Conservation (phyloP, 2,797 vertebrate species). For the Natrix natrix region DNA sequence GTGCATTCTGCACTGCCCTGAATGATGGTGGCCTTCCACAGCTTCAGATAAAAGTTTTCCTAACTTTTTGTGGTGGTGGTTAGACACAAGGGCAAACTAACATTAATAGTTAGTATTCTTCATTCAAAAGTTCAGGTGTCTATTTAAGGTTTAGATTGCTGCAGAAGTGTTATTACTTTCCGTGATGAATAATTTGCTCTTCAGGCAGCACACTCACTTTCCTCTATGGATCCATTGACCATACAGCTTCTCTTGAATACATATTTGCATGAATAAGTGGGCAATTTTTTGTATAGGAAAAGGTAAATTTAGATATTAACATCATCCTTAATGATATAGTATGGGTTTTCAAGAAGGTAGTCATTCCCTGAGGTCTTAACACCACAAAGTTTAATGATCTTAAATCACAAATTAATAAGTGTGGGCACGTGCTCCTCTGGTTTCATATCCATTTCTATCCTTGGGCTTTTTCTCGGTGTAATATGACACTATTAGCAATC, state of each 20-base stretch:
- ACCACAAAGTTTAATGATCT: neutral
- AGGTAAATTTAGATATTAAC: neutral
- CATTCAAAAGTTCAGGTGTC: neutral
- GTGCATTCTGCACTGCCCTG: neutral
- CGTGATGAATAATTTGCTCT: neutral
- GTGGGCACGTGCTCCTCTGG: neutral
- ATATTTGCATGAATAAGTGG: neutral
- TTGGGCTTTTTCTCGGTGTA: neutral
- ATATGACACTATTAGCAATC: neutral
- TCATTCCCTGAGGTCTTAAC: neutral
- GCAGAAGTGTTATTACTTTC: neutral
- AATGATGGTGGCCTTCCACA: neutral
- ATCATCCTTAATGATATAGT: neutral
- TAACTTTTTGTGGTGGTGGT: neutral
- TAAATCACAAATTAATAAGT: neutral
- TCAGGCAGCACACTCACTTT: neutral
- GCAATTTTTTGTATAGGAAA: neutral
- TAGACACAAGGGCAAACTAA: neutral
- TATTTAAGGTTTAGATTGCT: neutral
- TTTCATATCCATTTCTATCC: neutral
- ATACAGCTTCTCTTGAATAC: neutral
- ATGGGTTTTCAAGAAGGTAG: neutral
- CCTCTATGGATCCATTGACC: neutral
- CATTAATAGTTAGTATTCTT: neutral
- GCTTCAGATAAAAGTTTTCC: neutral